Evolutionary conservation across 1,140 invertebrate species (phyloP), one percentile per base, ranked within the genome.

Genomic region (Musca vetustissima): DNA sequence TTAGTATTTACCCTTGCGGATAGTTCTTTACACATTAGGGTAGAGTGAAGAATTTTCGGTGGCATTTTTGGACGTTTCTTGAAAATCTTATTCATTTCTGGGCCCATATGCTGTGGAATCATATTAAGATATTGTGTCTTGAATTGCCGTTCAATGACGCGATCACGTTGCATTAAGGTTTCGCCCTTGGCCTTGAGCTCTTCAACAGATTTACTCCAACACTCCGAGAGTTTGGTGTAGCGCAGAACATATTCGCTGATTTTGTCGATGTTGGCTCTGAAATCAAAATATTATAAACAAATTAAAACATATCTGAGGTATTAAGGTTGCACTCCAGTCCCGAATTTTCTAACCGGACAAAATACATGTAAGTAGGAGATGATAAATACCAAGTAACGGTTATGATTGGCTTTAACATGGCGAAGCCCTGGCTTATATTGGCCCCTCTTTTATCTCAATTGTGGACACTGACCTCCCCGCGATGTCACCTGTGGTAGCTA

Each of bases 51-150:
- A 7, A 76, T 53, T 28, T 79, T 81, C 13, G 81, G 72, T 4
- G 75, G 75, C 2, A 79, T 70, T 70, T 85, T 86, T 1, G 85
- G 85, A 7, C 85, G 80, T 69, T 81, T 82, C 64, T 85, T 86
- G 66, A 72, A 83, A 49, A 77, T 69, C 70, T 82, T 82, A 4
- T 73, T 78, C 73, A 82, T 77, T 68, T 79, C 74, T 57, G 80
- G 79, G 8, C 75, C 64, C 25, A 75, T 74, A 53, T 80, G 74
- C 7, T 73, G 48, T 7, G 75, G 77, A 21, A 78, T 73, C 9
- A 70, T 68, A 9, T 75, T 72, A 0, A 75, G 49, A 52, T 85
- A 86, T 19, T 83, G 82, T 7, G 65, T 71, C 47, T 78, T 84
- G 50, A 88, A 85, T 43, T 79, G 84, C 1, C 83, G 85, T 13